A percentile compares a stretch with the other conserved stretches of the same genome.
Conservation (phyloP, 2,113 vertebrate genomes). For the Cephalopterus ornatus region DNA sequence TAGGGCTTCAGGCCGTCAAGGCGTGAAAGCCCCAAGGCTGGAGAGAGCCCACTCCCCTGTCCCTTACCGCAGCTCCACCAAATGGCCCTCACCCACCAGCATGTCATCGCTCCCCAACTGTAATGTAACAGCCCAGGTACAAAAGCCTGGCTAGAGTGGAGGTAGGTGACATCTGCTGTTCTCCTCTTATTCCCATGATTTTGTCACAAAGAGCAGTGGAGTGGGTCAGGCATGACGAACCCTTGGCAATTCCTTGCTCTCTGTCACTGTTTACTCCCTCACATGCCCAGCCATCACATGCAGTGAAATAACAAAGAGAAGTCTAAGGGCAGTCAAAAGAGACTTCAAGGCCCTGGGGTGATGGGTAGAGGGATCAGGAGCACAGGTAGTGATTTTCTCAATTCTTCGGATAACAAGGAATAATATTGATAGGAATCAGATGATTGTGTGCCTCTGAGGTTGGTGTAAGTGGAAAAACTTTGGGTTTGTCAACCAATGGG, state of each 20-base stretch:
- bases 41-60: fast-evolving
- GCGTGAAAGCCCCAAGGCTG: not conserved
- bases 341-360: not conserved
- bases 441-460: not conserved
- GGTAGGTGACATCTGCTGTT: not conserved
- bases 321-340: not conserved
- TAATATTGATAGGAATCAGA: not conserved
- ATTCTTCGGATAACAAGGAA: not conserved
- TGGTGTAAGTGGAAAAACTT: not conserved
- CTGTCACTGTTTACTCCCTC: fast-evolving
- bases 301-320: not conserved
- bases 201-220: fast-evolving
- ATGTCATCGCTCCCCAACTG: not conserved
- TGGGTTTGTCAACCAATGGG: not conserved
- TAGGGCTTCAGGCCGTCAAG: fast-evolving
- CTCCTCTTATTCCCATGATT: fast-evolving
- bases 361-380: not conserved
- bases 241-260: not conserved
- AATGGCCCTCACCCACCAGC: not conserved
- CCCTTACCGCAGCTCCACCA: fast-evolving
- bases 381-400: not conserved
- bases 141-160: not conserved
- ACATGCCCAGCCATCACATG: not conserved
- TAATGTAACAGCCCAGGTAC: not conserved
- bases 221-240: fast-evolving